Evolutionary conservation across 1,140 invertebrate genomes (phyloP), one percentile per base, ranked within the genome.

Genomic region (Zaprionus africanus): DNA sequence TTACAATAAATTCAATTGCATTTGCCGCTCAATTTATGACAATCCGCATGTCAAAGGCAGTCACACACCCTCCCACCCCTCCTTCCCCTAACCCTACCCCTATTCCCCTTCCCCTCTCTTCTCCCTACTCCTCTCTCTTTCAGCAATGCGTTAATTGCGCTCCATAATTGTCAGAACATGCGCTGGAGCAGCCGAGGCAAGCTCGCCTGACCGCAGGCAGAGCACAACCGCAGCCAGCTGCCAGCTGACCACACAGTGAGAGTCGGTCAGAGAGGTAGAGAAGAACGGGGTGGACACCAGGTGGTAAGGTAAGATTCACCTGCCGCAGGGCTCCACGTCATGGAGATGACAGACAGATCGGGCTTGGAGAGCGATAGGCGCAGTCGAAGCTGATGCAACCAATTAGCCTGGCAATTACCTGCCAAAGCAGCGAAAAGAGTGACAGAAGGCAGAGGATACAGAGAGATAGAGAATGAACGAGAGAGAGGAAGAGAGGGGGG

Each of bases 321-420:
- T 31, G 28, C 28, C 28, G 28, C 28, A 7, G 7, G 7, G 28
- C 28, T 31, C 7, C 28, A 31, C 28, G 28, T 31, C 28, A 31
- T 31, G 28, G 28, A 31, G 28, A 31, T 72, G 72, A 76, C 71
- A 68, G 49, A 54, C n/a, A 31, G 34, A 60, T 53, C 13, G 17
- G 51, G 34, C 46, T 51, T 11, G 22, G 1, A 51, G 17, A 11
- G 19, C 3, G 22, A 60, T 36, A 38, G 58, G 15, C 49, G 36
- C 63, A 66, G 26, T 53, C 46, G 43, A 75, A 49, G 82, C 82
- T 76, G 78, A 78, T 88, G 84, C 80, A 83, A 64, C 78, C 84
- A 87, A 87, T 87, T 87, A 87, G 73, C 36, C 26, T 46, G 31
- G 54, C 84, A 87, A 87, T 87, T 88, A 83, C 64, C 83, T 69